Conservation (phyloP, 2,113 vertebrate species). For the Cyanoliseus patagonus region DNA sequence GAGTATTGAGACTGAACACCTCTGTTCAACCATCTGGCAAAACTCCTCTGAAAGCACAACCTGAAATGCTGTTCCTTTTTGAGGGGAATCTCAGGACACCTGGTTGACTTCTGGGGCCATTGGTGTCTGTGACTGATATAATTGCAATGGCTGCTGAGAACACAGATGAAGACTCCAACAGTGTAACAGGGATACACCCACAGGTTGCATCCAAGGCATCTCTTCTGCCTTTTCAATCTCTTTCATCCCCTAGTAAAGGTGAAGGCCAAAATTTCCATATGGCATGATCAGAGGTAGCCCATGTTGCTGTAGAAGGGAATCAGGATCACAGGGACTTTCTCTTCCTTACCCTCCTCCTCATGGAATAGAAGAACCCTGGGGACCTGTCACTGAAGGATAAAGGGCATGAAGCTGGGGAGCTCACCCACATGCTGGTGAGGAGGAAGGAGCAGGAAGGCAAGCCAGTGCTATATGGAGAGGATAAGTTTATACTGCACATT, state of each 20-base stretch:
- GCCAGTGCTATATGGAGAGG: background rate
- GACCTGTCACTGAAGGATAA: background rate
- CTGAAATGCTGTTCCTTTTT: background rate
- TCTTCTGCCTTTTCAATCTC: background rate
- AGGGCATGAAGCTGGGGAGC: background rate
- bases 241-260: background rate
- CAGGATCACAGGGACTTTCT: background rate
- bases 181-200: background rate
- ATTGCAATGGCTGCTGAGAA: background rate
- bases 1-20: background rate
- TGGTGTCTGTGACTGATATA: fast-evolving
- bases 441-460: background rate
- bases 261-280: background rate
- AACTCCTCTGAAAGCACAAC: background rate
- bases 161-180: background rate
- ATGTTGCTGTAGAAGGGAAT: background rate
- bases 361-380: background rate
- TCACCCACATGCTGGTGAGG: background rate
- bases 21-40: background rate
- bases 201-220: background rate
- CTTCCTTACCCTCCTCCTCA: background rate
- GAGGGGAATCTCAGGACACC: background rate
- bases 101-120: background rate
- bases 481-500: background rate
- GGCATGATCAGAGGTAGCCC: background rate